Evolutionary conservation across 2,797 vertebrate species (phyloP).

Genomic region (Aulostomus chinensis): DNA sequence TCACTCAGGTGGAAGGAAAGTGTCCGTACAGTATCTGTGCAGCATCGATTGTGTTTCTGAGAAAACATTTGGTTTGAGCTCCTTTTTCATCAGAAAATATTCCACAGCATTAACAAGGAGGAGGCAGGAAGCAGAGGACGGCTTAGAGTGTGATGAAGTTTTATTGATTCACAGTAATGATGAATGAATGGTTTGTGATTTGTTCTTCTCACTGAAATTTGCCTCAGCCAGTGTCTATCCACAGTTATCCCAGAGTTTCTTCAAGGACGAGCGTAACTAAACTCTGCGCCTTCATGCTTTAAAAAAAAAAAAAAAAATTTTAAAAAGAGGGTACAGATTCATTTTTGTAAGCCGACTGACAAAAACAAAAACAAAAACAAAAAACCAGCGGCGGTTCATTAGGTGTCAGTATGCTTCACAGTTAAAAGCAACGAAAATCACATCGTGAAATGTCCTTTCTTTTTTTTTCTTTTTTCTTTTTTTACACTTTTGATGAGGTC

Average conservation of each 20-base stretch:
- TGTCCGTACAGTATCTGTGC: no score
- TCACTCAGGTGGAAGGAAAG: conserved; percentile 18
- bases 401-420: conserved; percentile 52
- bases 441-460: conserved; percentile 44
- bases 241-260: conserved; percentile 36
- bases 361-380: conserved; percentile 21
- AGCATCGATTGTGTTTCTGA: conserved; percentile 2
- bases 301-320: conserved; percentile 18
- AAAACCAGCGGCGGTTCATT: conserved; percentile 13
- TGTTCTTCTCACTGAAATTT: conserved; percentile 41
- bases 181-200: conserved; percentile 66
- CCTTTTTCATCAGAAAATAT: conserved; percentile 22
- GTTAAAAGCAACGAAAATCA: conserved; percentile 54
- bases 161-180: conserved; percentile 84
- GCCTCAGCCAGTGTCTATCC: conserved; percentile 62
- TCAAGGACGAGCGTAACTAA: conserved; percentile 33
- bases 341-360: conserved; percentile 7
- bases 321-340: conserved; percentile 28
- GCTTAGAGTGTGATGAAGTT: conserved; percentile 66
- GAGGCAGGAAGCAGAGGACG: conserved; percentile 45
- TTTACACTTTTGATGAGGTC: conserved; percentile 58
- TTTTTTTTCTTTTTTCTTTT: no score
- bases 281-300: conserved; percentile 31
- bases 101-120: conserved; percentile 34
- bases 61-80: neutral